Evolutionary conservation across 2,113 vertebrate species (phyloP).

Genomic region (Leptobrachium leishanense): DNA sequence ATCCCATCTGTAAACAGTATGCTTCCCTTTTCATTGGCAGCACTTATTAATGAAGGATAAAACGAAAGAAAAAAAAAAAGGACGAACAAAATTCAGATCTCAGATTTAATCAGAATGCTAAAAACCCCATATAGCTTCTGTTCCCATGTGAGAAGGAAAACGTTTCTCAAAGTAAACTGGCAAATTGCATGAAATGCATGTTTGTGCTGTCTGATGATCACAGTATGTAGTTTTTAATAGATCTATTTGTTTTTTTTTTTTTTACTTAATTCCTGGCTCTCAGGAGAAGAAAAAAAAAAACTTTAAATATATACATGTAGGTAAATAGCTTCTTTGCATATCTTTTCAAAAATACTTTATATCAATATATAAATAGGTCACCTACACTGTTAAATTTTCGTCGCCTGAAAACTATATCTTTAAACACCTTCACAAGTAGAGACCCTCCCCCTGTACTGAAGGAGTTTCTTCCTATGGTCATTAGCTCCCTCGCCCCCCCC

Average conservation of each 20-base stretch:
- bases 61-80: constrained; percentile 54
- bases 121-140: constrained; percentile 59
- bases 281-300: constrained; percentile 62
- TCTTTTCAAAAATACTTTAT: constrained; percentile 74
- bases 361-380: constrained; percentile 71
- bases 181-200: constrained; percentile 66
- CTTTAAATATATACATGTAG: constrained; percentile 77
- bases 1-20: constrained; percentile 70
- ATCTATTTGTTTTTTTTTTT: constrained; percentile 46
- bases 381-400: constrained; percentile 65
- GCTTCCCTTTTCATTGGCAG: constrained; percentile 71
- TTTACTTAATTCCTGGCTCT: constrained; percentile 64
- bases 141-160: constrained; percentile 66
- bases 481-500: constrained; percentile 49
- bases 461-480: constrained; percentile 57
- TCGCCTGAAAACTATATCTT: constrained; percentile 63
- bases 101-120: constrained; percentile 60
- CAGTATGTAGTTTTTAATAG: constrained; percentile 71
- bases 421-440: constrained; percentile 42
- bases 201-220: constrained; percentile 72
- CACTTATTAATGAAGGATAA: constrained; percentile 60
- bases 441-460: constrained; percentile 8
- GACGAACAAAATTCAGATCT: constrained; percentile 48
- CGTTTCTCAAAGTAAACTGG: constrained; percentile 58
- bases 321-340: constrained; percentile 68